phyloP scores from a whole-genome alignment of 2,797 vertebrate species.

The Hippocampus kuda region DNA sequence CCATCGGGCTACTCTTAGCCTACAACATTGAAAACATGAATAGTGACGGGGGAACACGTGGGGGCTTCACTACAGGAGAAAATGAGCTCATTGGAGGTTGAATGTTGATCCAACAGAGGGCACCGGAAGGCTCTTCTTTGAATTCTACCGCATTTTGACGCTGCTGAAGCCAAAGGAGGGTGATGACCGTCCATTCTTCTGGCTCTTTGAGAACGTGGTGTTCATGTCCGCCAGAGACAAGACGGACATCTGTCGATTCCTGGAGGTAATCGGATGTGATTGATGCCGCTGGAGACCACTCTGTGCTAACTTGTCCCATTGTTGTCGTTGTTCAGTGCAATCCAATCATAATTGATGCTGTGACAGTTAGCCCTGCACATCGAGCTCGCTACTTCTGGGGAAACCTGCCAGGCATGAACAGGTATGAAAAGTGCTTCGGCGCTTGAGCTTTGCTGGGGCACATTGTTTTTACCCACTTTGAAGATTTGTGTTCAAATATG shows the following conservation, averaged over 20 bases:
- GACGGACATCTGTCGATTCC: slow-evolving; percentile 84
- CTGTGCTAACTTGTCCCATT: not conserved
- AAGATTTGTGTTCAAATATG: not conserved
- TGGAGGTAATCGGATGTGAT: slow-evolving; percentile 70
- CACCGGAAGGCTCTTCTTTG: slow-evolving; percentile 88
- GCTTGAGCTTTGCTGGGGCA: not conserved
- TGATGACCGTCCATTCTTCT: slow-evolving; percentile 87
- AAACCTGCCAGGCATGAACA: slow-evolving; percentile 92
- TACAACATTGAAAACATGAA: no score
- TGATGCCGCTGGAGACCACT: not conserved
- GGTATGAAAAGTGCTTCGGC: slow-evolving; percentile 58
- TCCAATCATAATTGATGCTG: slow-evolving; percentile 83
- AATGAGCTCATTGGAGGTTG: not conserved
- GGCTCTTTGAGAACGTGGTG: slow-evolving; percentile 94
- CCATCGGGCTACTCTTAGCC: no score
- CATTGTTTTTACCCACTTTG: not conserved
- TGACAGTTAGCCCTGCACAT: slow-evolving; percentile 87
- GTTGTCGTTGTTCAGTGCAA: slow-evolving; percentile 72
- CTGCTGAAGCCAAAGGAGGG: slow-evolving; percentile 77
- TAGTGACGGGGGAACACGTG: not conserved
- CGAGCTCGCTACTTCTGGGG: slow-evolving; percentile 93
- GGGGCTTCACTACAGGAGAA: not conserved
- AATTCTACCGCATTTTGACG: slow-evolving; percentile 88
- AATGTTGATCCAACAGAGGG: slow-evolving; percentile 68
- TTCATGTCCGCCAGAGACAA: slow-evolving; percentile 85